Evolutionary conservation across 2,113 vertebrate genomes (phyloP).

Genomic region (Rattus norvegicus): DNA sequence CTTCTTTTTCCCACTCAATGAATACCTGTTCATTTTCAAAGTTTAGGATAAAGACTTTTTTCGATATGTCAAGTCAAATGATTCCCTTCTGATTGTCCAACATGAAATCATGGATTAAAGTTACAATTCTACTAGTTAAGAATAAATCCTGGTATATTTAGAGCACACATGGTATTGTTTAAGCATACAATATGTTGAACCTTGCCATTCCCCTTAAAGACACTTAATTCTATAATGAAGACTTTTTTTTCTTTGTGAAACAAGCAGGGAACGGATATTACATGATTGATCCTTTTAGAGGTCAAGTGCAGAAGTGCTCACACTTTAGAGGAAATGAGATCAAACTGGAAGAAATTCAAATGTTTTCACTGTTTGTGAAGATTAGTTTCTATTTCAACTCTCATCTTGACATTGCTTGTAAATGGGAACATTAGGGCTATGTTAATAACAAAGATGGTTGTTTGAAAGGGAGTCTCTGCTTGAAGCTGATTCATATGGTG

Average conservation of each 20-base stretch:
- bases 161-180: background rate
- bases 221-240: background rate
- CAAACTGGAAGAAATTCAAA: background rate
- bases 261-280: background rate
- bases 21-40: slow-evolving; percentile 9
- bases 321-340: background rate
- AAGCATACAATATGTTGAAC: background rate
- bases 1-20: background rate
- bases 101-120: background rate
- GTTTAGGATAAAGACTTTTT: background rate
- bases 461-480: background rate
- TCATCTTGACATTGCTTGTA: background rate
- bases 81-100: background rate
- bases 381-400: background rate
- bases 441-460: background rate
- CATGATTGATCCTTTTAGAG: slow-evolving; percentile 4
- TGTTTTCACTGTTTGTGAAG: background rate
- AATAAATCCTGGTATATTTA: background rate
- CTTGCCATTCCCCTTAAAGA: background rate
- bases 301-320: background rate
- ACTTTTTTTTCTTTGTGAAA: background rate
- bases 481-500: background rate
- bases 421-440: background rate
- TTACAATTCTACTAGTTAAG: background rate
- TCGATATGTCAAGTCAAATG: background rate